phyloP scores from a whole-genome alignment of 2,113 vertebrate species.

The Entomyzon cyanotis region DNA sequence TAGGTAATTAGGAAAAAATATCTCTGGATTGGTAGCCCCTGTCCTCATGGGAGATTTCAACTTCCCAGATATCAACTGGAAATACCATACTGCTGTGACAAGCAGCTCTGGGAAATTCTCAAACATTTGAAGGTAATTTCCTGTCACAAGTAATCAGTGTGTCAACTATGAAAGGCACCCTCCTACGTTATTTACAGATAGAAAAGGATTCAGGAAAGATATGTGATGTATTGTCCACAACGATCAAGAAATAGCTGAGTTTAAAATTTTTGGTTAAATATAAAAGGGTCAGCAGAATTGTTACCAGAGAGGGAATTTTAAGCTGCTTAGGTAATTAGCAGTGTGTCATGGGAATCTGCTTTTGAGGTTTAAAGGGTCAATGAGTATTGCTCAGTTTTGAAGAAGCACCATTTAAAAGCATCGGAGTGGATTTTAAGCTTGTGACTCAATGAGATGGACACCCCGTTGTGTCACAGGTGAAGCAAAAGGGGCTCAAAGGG shows the following conservation, averaged over 20 bases:
- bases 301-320: not conserved
- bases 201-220: not conserved
- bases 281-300: not conserved
- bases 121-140: not conserved
- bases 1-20: not conserved
- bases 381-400: not conserved
- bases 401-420: not conserved
- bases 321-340: not conserved
- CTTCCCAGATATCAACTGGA: not conserved
- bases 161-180: not conserved
- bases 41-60: not conserved
- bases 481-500: not conserved
- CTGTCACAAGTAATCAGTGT: not conserved
- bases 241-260: not conserved
- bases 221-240: not conserved
- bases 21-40: not conserved
- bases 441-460: not conserved
- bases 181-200: not conserved
- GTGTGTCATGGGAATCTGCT: not conserved
- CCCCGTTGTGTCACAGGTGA: not conserved
- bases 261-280: not conserved
- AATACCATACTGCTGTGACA: not conserved
- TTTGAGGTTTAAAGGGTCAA: not conserved
- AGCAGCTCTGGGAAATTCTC: not conserved
- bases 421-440: not conserved